phyloP scores from a whole-genome alignment of 2,113 vertebrate genomes.

The Xenus cinereus region DNA sequence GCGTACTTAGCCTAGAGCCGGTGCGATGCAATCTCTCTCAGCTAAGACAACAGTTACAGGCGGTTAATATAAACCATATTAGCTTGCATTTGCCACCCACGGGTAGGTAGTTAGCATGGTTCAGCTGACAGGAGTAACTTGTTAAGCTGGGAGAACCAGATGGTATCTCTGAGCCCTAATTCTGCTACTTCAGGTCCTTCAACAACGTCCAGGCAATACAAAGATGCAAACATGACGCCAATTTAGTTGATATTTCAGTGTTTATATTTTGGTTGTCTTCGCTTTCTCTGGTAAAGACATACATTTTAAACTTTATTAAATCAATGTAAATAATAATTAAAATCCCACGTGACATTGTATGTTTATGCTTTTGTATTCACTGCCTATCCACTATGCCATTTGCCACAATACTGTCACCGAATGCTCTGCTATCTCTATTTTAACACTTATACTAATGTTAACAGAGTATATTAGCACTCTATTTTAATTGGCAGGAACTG shows the following conservation, averaged over 20 bases:
- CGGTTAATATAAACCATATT: background rate
- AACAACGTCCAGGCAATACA: background rate
- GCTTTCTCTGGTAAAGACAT: background rate
- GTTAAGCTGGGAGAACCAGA: background rate
- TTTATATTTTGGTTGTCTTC: background rate
- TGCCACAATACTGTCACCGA: background rate
- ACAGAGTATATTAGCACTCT: background rate
- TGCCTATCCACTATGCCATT: background rate
- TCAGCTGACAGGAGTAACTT: background rate
- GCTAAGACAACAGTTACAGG: background rate
- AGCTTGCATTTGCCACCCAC: background rate
- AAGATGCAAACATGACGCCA: background rate
- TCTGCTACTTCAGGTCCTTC: background rate
- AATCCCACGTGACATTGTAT: background rate
- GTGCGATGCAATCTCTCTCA: background rate
- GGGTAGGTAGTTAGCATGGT: background rate
- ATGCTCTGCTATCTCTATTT: background rate
- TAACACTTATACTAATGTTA: background rate
- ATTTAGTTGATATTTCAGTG: background rate
- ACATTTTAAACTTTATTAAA: background rate
- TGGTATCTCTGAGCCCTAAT: background rate
- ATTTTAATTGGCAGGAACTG: background rate
- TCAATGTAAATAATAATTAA: background rate
- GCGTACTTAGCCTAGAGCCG: fast-evolving
- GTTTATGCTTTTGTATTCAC: background rate